Percentiles rank a stretch among this genome's conserved stretches.
These are phyloP conservation scores for Sialis lutaria DNA, from an alignment of 2,888 invertebrate genomes.

Conservation along the genomic window DNA sequence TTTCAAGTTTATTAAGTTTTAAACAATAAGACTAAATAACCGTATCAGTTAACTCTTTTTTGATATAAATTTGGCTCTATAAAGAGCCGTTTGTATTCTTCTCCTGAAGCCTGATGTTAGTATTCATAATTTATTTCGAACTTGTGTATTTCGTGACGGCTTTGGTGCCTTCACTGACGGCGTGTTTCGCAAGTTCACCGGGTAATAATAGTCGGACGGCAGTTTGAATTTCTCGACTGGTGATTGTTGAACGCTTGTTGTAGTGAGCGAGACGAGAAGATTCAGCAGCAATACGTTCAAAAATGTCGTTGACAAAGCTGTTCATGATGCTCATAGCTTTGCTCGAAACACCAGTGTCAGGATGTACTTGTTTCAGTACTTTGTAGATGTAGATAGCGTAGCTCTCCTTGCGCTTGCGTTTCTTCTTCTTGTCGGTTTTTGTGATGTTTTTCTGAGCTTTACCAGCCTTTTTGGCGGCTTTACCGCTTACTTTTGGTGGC, in stretches of 20 bases:
- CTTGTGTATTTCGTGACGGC: conserved; percentile 24
- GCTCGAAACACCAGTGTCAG: conserved; percentile 45
- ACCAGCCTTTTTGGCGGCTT: conserved; percentile 32
- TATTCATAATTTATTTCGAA: conserved; percentile 11
- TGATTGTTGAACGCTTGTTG: conserved; percentile 45
- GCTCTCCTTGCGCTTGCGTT: conserved; percentile 36
- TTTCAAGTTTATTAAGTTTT: too few relatives aligned
- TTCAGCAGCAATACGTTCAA: too few relatives aligned
- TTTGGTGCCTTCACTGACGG: conserved; percentile 18
- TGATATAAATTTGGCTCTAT: too few relatives aligned
- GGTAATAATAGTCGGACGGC: conserved; percentile 49
- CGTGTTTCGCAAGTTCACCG: conserved; percentile 55
- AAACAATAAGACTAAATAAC: too few relatives aligned
- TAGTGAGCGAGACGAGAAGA: conserved; percentile 34
- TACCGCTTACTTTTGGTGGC: conserved; percentile 23
- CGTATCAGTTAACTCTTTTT: too few relatives aligned
- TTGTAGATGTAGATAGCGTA: conserved; percentile 46
- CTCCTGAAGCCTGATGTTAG: too few relatives aligned
- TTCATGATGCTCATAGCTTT: conserved; percentile 19
- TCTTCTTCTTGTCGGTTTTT: conserved; percentile 38
- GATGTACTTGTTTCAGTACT: conserved; percentile 38
- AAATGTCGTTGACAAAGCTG: too few relatives aligned
- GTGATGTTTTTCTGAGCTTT: conserved; percentile 38
- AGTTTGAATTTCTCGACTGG: conserved; percentile 49
- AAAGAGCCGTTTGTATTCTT: too few relatives aligned